Percentiles rank a stretch among this genome's conserved stretches.
phyloP scores from a whole-genome alignment of 2,888 invertebrate genomes.

The Erebia palarica region DNA sequence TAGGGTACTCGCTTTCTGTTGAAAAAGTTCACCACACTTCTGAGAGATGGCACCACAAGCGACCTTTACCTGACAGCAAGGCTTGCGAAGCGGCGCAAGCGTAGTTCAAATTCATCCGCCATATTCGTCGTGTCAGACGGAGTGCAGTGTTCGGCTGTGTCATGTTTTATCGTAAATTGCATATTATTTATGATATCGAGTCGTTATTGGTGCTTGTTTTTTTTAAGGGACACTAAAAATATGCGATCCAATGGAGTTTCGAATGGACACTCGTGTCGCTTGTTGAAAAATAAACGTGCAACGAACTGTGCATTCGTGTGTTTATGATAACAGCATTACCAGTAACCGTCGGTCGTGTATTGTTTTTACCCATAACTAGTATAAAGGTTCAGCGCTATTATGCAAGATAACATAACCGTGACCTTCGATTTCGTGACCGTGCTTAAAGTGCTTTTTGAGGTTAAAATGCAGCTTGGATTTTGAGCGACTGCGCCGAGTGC shows the following conservation, averaged over 20 bases:
- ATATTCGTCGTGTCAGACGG: slow-evolving; percentile 82
- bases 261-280: slow-evolving; percentile 67
- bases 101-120: slow-evolving; percentile 81
- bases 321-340: slow-evolving; percentile 80
- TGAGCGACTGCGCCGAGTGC: slow-evolving; percentile 75
- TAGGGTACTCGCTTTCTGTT: not conserved
- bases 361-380: slow-evolving; percentile 70
- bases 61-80: slow-evolving; percentile 61
- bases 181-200: slow-evolving; percentile 70
- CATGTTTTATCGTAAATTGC: slow-evolving; percentile 79
- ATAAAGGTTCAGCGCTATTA: slow-evolving; percentile 72
- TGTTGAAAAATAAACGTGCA: slow-evolving; percentile 74
- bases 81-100: slow-evolving; percentile 66
- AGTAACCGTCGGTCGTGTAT: slow-evolving; percentile 73
- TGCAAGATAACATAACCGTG: slow-evolving; percentile 78
- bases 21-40: slow-evolving; percentile 45
- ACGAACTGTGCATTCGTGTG: slow-evolving; percentile 79
- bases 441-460: slow-evolving; percentile 78
- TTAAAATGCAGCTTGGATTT: slow-evolving; percentile 81
- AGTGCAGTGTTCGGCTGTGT: slow-evolving; percentile 77
- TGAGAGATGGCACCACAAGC: slow-evolving; percentile 57
- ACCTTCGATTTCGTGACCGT: slow-evolving; percentile 78
- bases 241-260: slow-evolving; percentile 67
- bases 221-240: slow-evolving; percentile 63
- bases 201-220: slow-evolving; percentile 65